Evolutionary conservation across 2,797 vertebrate genomes (phyloP).

Genomic region (Tragelaphus eurycerus): DNA sequence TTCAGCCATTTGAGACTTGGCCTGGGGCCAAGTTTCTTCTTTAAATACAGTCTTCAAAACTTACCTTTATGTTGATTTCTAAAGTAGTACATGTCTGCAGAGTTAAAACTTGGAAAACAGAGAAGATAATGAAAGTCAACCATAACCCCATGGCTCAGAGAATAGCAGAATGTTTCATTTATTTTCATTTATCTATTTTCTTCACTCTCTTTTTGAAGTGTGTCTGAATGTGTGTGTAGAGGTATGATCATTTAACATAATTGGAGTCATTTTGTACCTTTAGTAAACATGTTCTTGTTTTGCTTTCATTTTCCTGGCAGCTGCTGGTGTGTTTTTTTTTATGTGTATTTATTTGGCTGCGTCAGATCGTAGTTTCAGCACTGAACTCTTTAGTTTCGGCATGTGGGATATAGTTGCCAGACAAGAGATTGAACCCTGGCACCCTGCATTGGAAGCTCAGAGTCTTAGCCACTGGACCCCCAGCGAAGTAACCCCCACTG

Average conservation of each 20-base stretch:
- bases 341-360: background rate
- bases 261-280: background rate
- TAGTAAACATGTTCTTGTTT: background rate
- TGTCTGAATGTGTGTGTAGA: fast-evolving
- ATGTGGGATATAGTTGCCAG: background rate
- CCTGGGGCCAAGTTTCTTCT: background rate
- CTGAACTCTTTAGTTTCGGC: background rate
- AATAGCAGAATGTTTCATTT: background rate
- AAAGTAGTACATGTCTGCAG: background rate
- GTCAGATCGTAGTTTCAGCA: background rate
- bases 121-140: background rate
- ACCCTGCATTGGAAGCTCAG: background rate
- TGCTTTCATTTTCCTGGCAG: background rate
- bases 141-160: background rate
- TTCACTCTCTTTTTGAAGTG: background rate
- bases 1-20: background rate
- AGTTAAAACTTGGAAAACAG: background rate
- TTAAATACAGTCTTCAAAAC: background rate
- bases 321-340: background rate
- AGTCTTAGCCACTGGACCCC: background rate
- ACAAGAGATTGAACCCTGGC: background rate
- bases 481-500: background rate
- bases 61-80: background rate
- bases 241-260: background rate
- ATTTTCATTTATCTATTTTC: background rate